These are phyloP conservation scores for Cephus nigrinus DNA, from an alignment of 2,888 invertebrate genomes.

Conservation along the genomic window DNA sequence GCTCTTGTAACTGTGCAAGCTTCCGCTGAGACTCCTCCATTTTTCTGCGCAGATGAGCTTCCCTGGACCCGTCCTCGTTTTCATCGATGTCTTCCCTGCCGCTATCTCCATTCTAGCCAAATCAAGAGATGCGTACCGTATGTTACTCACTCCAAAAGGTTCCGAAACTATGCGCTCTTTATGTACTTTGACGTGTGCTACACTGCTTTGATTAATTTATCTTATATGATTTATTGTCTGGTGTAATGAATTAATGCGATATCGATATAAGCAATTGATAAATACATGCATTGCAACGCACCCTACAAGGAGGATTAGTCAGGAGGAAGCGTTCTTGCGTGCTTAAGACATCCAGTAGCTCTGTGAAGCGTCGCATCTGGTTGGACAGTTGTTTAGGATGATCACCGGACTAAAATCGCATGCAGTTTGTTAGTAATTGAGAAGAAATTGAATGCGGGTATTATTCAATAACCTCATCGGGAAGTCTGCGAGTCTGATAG, in stretches of 20 bases:
- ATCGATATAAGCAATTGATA: background rate
- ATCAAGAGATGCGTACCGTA: background rate
- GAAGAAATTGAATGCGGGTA: background rate
- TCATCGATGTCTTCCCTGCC: slow-evolving; percentile 55
- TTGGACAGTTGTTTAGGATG: slow-evolving; percentile 68
- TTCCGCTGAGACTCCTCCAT: slow-evolving; percentile 74
- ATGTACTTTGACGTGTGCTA: slow-evolving; percentile 29
- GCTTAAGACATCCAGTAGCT: slow-evolving; percentile 46
- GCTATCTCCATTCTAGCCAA: slow-evolving; percentile 43
- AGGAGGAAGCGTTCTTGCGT: slow-evolving; percentile 46
- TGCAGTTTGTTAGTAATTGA: slow-evolving; percentile 36
- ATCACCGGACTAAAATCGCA: slow-evolving; percentile 64
- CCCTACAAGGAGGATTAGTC: slow-evolving; percentile 46
- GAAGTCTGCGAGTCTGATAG: slow-evolving; percentile 50
- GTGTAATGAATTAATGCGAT: background rate
- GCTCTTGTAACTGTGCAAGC: slow-evolving; percentile 71
- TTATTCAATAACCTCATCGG: slow-evolving; percentile 51
- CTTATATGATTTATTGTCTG: background rate
- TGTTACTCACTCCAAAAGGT: background rate
- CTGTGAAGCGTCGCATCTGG: slow-evolving; percentile 49
- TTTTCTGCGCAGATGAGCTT: slow-evolving; percentile 72
- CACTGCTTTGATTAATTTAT: slow-evolving; percentile 28
- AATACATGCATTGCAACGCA: slow-evolving; percentile 29
- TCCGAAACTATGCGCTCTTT: slow-evolving; percentile 16
- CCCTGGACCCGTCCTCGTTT: slow-evolving; percentile 70